These are phyloP conservation scores for Nematostella vectensis DNA, from an alignment of 92 coral and sea anemone genomes.

Conservation along the genomic window DNA sequence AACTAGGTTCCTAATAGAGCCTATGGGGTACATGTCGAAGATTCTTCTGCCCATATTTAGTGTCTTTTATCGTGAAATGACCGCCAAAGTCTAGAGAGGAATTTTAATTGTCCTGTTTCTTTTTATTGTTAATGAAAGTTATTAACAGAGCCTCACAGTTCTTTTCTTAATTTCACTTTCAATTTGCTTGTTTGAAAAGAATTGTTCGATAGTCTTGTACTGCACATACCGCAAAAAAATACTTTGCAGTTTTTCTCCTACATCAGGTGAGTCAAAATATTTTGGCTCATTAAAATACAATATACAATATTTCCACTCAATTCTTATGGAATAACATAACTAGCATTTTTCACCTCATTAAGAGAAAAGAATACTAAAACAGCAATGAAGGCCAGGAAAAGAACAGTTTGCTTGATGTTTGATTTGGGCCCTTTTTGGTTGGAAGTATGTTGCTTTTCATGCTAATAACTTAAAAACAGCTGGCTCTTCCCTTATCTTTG, in stretches of 20 bases:
- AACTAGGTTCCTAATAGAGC: background rate
- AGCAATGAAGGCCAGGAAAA: no score
- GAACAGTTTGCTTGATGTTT: constrained; percentile 30
- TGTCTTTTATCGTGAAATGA: background rate
- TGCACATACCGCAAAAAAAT: background rate
- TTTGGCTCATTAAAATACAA: no score
- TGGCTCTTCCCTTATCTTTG: constrained; percentile 7
- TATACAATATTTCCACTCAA: no score
- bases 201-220: background rate
- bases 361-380: no score
- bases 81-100: background rate
- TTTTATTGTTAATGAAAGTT: background rate
- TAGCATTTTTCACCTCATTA: no score
- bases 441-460: constrained; percentile 13
- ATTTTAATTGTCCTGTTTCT: constrained; percentile 1
- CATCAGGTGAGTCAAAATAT: no score
- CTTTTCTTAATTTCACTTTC: no score
- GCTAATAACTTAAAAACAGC: constrained; percentile 18
- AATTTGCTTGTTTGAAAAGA: background rate
- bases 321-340: no score
- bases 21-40: background rate
- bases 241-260: no score
- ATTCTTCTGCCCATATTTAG: background rate
- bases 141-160: no score
- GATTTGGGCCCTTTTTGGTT: background rate